Conservation (phyloP, 2,888 invertebrate species). For the Caenorhabditis sp. region DNA sequence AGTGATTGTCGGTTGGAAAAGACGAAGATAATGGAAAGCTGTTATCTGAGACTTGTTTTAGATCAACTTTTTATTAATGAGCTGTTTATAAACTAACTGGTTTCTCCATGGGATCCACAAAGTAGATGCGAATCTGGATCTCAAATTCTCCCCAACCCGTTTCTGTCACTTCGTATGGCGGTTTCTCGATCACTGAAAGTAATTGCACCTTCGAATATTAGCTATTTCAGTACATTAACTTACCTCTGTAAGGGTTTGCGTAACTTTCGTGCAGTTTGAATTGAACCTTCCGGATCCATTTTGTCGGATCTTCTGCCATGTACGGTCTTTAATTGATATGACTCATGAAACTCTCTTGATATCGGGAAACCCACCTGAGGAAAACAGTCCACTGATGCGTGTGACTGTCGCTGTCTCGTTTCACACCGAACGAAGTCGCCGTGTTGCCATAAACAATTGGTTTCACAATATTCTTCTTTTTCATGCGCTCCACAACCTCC, state of each 20-base stretch:
- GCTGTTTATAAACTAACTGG: constrained; percentile 83
- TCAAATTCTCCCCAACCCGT: constrained; percentile 99
- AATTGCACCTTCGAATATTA: no score
- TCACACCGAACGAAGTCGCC: constrained; percentile 81
- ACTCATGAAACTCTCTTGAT: background rate
- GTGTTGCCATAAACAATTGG: constrained; percentile 96
- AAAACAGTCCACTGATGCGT: constrained; percentile 93
- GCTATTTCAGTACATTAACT: background rate
- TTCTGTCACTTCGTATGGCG: constrained; percentile 96
- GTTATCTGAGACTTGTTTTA: constrained; percentile 60
- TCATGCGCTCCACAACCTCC: constrained; percentile 67
- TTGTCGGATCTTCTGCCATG: constrained; percentile 60
- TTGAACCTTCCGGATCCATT: constrained; percentile 75
- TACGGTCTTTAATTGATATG: constrained; percentile 43
- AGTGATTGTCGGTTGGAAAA: constrained; percentile 68
- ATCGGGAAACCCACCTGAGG: constrained; percentile 47
- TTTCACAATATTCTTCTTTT: constrained; percentile 85
- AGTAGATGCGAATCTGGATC: constrained; percentile 96
- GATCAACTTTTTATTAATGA: background rate
- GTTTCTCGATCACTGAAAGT: constrained; percentile 87
- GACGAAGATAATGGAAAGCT: constrained; percentile 71
- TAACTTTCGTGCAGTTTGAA: constrained; percentile 97
- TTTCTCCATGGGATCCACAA: constrained; percentile 94
- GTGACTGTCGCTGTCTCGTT: constrained; percentile 84
- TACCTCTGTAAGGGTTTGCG: constrained; percentile 88